Conservation (phyloP, 2,113 vertebrate species). For the Muntiacus muntjak region DNA sequence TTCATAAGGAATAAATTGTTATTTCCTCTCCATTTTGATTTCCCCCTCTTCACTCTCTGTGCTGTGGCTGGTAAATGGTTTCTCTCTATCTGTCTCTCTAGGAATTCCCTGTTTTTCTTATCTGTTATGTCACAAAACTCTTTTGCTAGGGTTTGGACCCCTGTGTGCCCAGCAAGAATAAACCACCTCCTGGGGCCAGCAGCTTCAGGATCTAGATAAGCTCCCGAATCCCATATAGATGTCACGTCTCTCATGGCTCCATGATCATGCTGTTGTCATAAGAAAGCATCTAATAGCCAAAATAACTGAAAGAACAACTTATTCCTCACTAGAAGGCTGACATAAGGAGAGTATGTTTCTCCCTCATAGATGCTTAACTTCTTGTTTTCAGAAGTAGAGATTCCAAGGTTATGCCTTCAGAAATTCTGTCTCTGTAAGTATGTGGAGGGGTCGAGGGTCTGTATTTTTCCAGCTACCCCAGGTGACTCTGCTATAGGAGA, state of each 20-base stretch:
- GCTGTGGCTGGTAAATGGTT: neutral
- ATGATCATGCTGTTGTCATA: neutral
- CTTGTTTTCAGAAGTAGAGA: neutral
- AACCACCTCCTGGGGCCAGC: neutral
- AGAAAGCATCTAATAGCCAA: neutral
- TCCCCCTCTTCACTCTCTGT: neutral
- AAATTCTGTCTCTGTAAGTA: neutral
- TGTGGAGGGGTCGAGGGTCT: neutral
- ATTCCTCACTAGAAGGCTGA: neutral
- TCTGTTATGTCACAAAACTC: neutral
- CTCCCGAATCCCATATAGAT: neutral
- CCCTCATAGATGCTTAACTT: neutral
- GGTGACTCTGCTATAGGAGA: neutral
- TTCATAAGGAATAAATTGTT: conserved; percentile 53
- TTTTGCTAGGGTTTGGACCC: neutral
- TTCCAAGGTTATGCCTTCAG: neutral
- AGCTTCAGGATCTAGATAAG: neutral
- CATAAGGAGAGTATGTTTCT: neutral
- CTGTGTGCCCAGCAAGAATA: neutral
- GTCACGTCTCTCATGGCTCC: neutral
- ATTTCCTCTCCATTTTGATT: conserved; percentile 49
- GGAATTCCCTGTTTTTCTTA: conserved; percentile 17
- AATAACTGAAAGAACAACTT: neutral
- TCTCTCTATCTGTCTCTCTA: neutral
- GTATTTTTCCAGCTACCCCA: neutral